Base-by-base conservation (phyloP, 2,888 invertebrate species). In the Clitarchus hookeri region DNA sequence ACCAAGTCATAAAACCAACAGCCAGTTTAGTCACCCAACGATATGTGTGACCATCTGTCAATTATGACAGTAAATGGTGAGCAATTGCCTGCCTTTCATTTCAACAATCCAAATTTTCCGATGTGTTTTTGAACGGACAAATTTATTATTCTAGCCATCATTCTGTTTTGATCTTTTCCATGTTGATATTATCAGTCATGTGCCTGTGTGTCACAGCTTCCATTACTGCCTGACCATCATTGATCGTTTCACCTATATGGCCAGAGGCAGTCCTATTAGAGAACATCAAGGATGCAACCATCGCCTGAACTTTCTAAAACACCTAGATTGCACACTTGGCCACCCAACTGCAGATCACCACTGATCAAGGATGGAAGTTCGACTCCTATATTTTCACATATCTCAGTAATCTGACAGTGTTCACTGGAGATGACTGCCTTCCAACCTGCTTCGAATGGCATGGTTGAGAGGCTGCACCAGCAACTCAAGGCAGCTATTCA, bases 401-500 rank as follows among this genome's bases (percentile, higher is more conserved):
- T 26, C 87, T 89, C 1, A 84, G 87, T n/a, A 83, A 26, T 3
- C 83, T 89, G 6, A 44, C 89, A 2, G 90, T 90, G 6, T 87
- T 88, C 8, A 48, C 48, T 48, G 12, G 12, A 12, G 48, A 48
- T 12, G 6, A 90, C 90, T 0, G 88, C 90, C 19, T 91, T 91
- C 87, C 90, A 91, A 90, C 88, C 91, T 44, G 89, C 89, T 80
- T 88, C 90, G 0, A 92, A 92, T 85, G 91, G 91, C 0, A 89
- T 91, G 85, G 89, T 92, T 6, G 91, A 92, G 87, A 88, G 91
- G 6, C 90, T 91, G 86, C 92, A 92, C 87, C 88, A 92, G 2
- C 89, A 90, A 12, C 88, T 92, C 85, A 92, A 91, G 88, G 89
- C 91, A 0, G 90, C 92, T 0, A 87, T 91, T 27, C 90, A 86